phyloP scores from a whole-genome alignment of 2,888 invertebrate genomes.

The Liodrosophila aerea region DNA sequence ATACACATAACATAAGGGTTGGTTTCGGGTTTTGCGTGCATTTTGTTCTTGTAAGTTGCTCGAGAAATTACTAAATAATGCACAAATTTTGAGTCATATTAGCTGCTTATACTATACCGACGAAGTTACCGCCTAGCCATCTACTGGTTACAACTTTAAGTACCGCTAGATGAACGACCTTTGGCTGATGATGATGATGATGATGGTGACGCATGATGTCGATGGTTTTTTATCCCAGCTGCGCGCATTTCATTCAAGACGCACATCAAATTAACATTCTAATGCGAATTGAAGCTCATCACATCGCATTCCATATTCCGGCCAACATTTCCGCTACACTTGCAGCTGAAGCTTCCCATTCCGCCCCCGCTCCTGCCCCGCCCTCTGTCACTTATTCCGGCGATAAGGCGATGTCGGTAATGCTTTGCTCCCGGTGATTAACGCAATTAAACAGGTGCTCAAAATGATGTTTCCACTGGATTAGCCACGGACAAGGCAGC shows the following conservation, averaged over 20 bases:
- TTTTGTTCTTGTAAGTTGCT: too few species aligned
- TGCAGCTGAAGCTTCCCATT: constrained; percentile 1
- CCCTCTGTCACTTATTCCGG: not conserved
- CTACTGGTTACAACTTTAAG: too few species aligned
- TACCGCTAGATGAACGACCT: constrained; percentile 5
- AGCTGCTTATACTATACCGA: too few species aligned
- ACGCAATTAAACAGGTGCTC: constrained; percentile 82
- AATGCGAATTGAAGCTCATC: constrained; percentile 19
- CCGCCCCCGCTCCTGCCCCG: not conserved
- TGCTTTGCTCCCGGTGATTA: constrained; percentile 78
- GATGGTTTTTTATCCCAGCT: constrained; percentile 33
- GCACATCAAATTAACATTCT: constrained; percentile 59
- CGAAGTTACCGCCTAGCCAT: too few species aligned
- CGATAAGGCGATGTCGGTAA: constrained; percentile 48
- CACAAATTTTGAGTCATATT: too few species aligned
- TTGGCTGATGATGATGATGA: constrained; percentile 7
- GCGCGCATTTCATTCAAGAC: constrained; percentile 27
- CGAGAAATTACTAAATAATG: too few species aligned
- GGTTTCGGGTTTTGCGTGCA: too few species aligned
- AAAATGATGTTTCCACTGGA: constrained; percentile 79
- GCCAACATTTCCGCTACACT: constrained; percentile 1
- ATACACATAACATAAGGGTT: too few species aligned
- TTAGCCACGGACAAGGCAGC: constrained; percentile 46
- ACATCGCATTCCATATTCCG: not conserved
- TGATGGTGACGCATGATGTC: constrained; percentile 30